Percentiles rank a stretch among this genome's conserved stretches.
Conservation (phyloP, 2,888 invertebrate species). For the Limnephilus marmoratus region DNA sequence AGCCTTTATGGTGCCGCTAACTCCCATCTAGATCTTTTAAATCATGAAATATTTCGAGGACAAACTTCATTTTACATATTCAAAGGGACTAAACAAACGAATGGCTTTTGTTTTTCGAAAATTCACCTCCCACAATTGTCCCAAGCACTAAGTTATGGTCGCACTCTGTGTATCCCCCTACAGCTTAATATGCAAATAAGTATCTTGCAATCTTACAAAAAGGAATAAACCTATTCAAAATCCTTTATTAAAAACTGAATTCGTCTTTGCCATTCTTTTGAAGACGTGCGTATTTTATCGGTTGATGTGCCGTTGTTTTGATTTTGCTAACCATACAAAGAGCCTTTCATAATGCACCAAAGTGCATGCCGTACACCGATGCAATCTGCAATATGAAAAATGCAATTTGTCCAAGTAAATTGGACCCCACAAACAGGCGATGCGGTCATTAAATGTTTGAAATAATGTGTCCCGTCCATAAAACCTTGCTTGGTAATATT, state of each 20-base stretch:
- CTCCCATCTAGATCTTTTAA: neutral
- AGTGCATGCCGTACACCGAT: constrained; percentile 29
- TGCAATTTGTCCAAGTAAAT: constrained; percentile 49
- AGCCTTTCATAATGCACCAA: constrained; percentile 28
- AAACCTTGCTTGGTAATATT: neutral
- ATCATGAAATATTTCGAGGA: constrained; percentile 5
- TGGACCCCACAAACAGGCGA: constrained; percentile 21
- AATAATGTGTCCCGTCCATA: neutral
- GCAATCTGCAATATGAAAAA: constrained; percentile 53
- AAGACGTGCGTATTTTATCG: neutral
- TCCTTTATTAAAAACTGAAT: neutral
- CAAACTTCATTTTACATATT: neutral
- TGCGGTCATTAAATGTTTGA: constrained; percentile 16
- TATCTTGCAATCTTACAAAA: constrained; percentile 3
- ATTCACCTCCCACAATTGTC: constrained; percentile 27
- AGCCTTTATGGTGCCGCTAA: neutral
- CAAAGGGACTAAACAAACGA: constrained; percentile 10
- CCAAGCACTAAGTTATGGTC: neutral
- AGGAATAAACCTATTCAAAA: neutral
- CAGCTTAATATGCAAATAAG: neutral
- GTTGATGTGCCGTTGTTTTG: neutral
- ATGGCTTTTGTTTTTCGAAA: constrained; percentile 2
- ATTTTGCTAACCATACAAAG: constrained; percentile 13
- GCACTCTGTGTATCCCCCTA: neutral
- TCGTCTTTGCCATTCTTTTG: neutral